Conservation (phyloP, 2,888 invertebrate species). For the Drosophila differens region DNA sequence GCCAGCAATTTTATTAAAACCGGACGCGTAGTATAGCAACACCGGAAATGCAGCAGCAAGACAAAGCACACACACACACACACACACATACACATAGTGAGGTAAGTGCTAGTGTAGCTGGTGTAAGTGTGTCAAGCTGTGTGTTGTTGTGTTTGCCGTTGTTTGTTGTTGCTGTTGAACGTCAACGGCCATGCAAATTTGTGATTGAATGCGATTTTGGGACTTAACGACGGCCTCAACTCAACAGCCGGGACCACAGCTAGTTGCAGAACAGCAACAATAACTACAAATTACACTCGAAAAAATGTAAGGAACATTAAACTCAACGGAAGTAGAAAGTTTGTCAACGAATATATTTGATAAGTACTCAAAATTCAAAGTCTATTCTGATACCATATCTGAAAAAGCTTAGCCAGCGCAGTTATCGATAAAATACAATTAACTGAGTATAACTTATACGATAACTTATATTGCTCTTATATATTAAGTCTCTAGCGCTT, state of each 20-base stretch:
- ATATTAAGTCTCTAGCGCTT: too few species aligned
- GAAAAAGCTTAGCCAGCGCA: neutral
- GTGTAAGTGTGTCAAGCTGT: constrained; percentile 67
- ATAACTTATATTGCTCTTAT: too few species aligned
- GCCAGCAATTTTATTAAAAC: constrained; percentile 76
- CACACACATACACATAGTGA: neutral
- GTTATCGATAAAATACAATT: too few species aligned
- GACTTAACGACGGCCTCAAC: constrained; percentile 65
- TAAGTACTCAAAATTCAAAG: rapidly evolving
- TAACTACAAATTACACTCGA: neutral
- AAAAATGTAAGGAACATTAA: neutral
- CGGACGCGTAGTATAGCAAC: constrained; percentile 79
- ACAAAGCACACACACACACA: constrained; percentile 7
- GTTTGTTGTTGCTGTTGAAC: constrained; percentile 35
- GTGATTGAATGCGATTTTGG: constrained; percentile 71
- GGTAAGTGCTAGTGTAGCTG: constrained; percentile 54
- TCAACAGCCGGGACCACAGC: constrained; percentile 54
- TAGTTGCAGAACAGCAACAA: constrained; percentile 49
- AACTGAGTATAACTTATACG: too few species aligned
- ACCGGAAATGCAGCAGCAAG: constrained; percentile 74
- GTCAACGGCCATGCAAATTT: constrained; percentile 75
- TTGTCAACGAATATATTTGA: neutral
- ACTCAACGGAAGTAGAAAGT: too few species aligned
- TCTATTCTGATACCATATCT: neutral
- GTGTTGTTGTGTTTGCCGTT: constrained; percentile 17